Percentiles rank a stretch among this genome's conserved stretches.
Conservation (phyloP, 2,113 vertebrate species). For the Empidonax traillii region DNA sequence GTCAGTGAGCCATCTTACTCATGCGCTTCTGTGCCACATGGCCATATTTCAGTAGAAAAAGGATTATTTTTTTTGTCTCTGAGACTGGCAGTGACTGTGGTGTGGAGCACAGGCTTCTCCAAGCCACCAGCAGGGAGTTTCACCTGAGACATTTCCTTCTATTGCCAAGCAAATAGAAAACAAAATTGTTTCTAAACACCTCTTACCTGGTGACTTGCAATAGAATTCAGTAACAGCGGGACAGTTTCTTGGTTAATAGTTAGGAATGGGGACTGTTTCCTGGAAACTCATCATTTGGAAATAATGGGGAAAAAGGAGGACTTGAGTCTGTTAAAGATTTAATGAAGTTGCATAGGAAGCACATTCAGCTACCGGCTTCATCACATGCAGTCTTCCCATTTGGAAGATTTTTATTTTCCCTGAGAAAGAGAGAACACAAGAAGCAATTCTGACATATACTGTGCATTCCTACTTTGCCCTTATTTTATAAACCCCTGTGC, state of each 20-base stretch:
- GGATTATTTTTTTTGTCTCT: neutral
- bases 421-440: neutral
- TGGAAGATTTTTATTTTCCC: neutral
- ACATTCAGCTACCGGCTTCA: neutral
- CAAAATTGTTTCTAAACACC: neutral
- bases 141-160: neutral
- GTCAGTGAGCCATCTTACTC: neutral
- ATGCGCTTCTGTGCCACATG: neutral
- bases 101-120: neutral
- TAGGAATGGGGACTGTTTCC: neutral
- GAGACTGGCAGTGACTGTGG: fast-evolving
- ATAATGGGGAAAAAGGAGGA: neutral
- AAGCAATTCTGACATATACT: neutral
- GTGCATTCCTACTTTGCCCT: neutral
- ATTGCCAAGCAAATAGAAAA: neutral
- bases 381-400: neutral
- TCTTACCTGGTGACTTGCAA: neutral
- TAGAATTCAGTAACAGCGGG: neutral
- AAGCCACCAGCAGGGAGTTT: neutral
- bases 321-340: neutral
- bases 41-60: neutral
- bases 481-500: neutral
- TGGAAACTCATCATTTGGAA: neutral
- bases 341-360: neutral
- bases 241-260: neutral